Evolutionary conservation across 2,113 vertebrate genomes (phyloP).

Genomic region (Tragelaphus imberbis): DNA sequence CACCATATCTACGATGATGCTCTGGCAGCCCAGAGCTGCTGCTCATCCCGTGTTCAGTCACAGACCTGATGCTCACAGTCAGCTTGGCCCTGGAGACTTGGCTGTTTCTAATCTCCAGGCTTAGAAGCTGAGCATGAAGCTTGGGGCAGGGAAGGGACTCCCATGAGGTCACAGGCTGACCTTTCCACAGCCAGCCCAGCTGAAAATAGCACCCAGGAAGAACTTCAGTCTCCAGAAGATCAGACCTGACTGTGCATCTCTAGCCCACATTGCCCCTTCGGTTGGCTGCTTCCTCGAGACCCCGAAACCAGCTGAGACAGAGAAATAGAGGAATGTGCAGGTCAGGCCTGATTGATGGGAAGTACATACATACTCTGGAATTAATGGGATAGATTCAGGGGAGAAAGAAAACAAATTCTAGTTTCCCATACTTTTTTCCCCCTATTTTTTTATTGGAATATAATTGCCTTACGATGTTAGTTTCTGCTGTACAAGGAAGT

Average conservation of each 20-base stretch:
- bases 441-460: not conserved
- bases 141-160: not conserved
- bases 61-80: not conserved
- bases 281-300: not conserved
- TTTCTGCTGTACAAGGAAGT: not conserved
- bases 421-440: not conserved
- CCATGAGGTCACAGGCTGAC: not conserved
- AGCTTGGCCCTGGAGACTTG: not conserved
- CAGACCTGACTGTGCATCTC: not conserved
- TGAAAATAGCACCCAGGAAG: not conserved
- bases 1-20: accelerated
- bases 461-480: not conserved
- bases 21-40: not conserved
- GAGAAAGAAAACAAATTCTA: not conserved
- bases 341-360: not conserved
- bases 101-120: not conserved
- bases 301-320: not conserved
- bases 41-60: not conserved
- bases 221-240: not conserved
- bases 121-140: not conserved
- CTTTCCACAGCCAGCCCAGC: not conserved
- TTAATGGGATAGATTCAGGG: not conserved
- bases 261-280: not conserved
- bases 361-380: not conserved
- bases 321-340: not conserved